These are phyloP conservation scores for Cassiopea andromeda DNA, from an alignment of 30 jellyfish, hydroid and myxozoan genomes.

Conservation along the genomic window DNA sequence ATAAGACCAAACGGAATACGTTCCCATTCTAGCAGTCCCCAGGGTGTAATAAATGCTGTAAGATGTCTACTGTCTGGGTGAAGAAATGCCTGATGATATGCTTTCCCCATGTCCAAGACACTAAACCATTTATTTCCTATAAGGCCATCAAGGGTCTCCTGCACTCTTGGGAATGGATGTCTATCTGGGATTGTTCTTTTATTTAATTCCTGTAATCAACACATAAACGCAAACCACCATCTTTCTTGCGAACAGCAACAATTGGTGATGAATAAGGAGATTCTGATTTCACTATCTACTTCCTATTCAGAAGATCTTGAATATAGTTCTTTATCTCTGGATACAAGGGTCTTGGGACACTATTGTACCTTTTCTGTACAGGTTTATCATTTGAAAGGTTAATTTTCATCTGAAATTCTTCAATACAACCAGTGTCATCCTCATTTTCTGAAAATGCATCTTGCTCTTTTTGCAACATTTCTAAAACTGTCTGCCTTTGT, in stretches of 20 bases:
- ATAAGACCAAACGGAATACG: constrained; percentile 62
- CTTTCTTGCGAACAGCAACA: constrained; percentile 43
- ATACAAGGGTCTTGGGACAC: constrained; percentile 28
- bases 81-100: constrained; percentile 56
- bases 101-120: constrained; percentile 45
- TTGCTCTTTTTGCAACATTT: constrained; percentile 6
- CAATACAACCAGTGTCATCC: constrained; percentile 27
- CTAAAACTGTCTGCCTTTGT: neutral
- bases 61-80: constrained; percentile 64
- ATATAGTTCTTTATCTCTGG: constrained; percentile 31
- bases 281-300: constrained; percentile 1
- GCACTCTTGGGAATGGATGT: constrained; percentile 68
- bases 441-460: constrained; percentile 25
- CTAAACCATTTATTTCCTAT: constrained; percentile 42
- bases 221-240: constrained; percentile 35
- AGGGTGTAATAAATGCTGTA: constrained; percentile 69
- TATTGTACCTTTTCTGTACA: constrained; percentile 7
- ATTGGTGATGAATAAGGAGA: constrained; percentile 29
- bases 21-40: constrained; percentile 59
- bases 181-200: constrained; percentile 48
- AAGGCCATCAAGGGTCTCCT: constrained; percentile 41
- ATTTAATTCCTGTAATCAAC: constrained; percentile 40
- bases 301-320: constrained; percentile 24
- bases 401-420: constrained; percentile 29
- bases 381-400: constrained; percentile 14